A percentile compares a stretch with the other conserved stretches of the same genome.
Evolutionary conservation across 2,888 invertebrate species (phyloP).

Genomic region (Lycaena phlaeas): DNA sequence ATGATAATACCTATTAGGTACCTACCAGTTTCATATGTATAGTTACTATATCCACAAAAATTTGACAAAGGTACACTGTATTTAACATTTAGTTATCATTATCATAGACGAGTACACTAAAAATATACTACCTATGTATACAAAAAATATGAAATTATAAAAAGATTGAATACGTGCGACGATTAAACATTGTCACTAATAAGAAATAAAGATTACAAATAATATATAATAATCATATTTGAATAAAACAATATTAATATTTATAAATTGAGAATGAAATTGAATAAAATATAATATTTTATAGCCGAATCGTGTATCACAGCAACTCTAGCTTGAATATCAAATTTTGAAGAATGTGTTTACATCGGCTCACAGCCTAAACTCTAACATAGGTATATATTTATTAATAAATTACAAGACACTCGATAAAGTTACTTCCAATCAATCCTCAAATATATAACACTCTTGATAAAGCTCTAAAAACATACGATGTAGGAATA

Average conservation of each 20-base stretch:
- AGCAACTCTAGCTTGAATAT: constrained; percentile 71
- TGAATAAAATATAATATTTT: constrained; percentile 29
- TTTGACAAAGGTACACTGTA: constrained; percentile 4
- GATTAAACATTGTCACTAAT: no score
- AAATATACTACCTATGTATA: no score
- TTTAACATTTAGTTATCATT: no score
- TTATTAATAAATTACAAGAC: constrained; percentile 43
- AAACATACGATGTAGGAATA: constrained; percentile 4
- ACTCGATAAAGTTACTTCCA: constrained; percentile 31
- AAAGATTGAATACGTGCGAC: background rate
- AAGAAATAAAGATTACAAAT: no score
- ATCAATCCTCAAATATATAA: constrained; percentile 14
- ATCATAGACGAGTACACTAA: constrained; percentile 2
- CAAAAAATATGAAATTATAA: constrained; percentile 5
- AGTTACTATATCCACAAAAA: constrained; percentile 1
- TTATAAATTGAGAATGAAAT: background rate
- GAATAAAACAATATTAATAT: background rate
- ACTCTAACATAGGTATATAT: constrained; percentile 55
- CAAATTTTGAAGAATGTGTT: constrained; percentile 62
- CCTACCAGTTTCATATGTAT: background rate
- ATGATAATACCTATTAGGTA: no score
- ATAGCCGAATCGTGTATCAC: constrained; percentile 68
- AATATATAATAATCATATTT: no score
- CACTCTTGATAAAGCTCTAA: constrained; percentile 1
- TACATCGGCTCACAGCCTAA: constrained; percentile 67